Evolutionary conservation across 2,888 invertebrate genomes (phyloP).

Genomic region (Antheraea yamamai): DNA sequence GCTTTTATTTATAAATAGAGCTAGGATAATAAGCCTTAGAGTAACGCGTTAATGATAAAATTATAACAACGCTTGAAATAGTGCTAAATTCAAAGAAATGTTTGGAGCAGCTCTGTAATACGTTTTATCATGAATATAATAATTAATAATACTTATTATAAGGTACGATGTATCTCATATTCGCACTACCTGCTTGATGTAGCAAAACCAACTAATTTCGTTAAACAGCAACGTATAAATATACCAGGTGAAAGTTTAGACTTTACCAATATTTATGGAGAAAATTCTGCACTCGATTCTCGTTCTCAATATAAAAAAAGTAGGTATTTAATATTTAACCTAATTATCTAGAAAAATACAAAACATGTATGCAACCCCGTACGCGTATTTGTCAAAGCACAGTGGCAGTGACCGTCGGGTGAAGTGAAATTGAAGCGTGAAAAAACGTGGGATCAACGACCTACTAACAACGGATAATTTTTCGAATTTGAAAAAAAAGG

Average conservation of each 20-base stretch:
- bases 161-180: slow-evolving; percentile 24
- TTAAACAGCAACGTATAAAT: slow-evolving; percentile 9
- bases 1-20: slow-evolving; percentile 72
- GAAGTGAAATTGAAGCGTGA: too few species aligned
- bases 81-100: slow-evolving; percentile 53
- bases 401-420: too few species aligned
- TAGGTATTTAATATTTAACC: too few species aligned
- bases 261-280: too few species aligned
- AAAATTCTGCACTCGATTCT: too few species aligned
- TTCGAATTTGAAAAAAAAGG: too few species aligned
- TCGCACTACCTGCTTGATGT: slow-evolving; percentile 47
- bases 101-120: slow-evolving; percentile 17
- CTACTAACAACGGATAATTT: too few species aligned
- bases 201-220: slow-evolving; percentile 47
- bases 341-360: too few species aligned
- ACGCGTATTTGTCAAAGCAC: too few species aligned
- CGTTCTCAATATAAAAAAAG: too few species aligned
- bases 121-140: slow-evolving; percentile 3
- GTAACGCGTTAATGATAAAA: slow-evolving; percentile 65
- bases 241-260: neutral
- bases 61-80: slow-evolving; percentile 66
- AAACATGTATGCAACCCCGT: too few species aligned
- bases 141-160: slow-evolving; percentile 22
- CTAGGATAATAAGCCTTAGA: slow-evolving; percentile 66
- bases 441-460: too few species aligned